These are phyloP conservation scores for Ambastaia sidthimunki DNA, from an alignment of 2,797 vertebrate species.

Conservation along the genomic window DNA sequence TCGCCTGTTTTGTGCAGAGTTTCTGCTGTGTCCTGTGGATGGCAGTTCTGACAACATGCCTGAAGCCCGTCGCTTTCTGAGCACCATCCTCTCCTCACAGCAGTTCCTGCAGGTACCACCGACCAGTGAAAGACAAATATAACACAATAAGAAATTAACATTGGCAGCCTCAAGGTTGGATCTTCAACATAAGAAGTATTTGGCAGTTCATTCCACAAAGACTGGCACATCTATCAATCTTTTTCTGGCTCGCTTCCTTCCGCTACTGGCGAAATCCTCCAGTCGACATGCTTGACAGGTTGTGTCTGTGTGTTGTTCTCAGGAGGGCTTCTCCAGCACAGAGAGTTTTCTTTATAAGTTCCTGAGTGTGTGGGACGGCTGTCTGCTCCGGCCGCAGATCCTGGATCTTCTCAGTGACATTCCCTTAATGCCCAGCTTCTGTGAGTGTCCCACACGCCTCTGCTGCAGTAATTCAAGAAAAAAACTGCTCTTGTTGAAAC, in stretches of 20 bases:
- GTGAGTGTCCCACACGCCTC: slow-evolving; percentile 71
- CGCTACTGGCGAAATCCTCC: neutral
- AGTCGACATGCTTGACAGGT: neutral
- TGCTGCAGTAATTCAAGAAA: neutral
- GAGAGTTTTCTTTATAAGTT: slow-evolving; percentile 90
- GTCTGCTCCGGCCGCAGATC: slow-evolving; percentile 80
- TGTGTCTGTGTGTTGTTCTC: slow-evolving; percentile 32
- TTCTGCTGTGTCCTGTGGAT: slow-evolving; percentile 81
- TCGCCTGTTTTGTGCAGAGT: slow-evolving; percentile 75
- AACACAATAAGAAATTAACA: slow-evolving; percentile 13
- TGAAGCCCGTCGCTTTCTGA: slow-evolving; percentile 83
- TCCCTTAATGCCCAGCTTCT: slow-evolving; percentile 80
- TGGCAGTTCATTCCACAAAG: slow-evolving; percentile 19
- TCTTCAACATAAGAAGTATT: slow-evolving; percentile 17
- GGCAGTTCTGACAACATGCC: slow-evolving; percentile 68
- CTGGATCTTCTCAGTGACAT: slow-evolving; percentile 88
- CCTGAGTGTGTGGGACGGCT: slow-evolving; percentile 90
- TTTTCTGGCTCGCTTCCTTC: neutral
- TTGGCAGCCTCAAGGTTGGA: slow-evolving; percentile 21
- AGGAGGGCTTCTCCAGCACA: slow-evolving; percentile 90
- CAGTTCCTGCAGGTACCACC: slow-evolving; percentile 88
- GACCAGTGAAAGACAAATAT: neutral
- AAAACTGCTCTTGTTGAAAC: neutral
- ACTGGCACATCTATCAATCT: slow-evolving; percentile 4
- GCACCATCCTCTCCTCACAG: slow-evolving; percentile 79